Conservation (phyloP, 2,888 invertebrate species). For the Dryobotodes eremita region DNA sequence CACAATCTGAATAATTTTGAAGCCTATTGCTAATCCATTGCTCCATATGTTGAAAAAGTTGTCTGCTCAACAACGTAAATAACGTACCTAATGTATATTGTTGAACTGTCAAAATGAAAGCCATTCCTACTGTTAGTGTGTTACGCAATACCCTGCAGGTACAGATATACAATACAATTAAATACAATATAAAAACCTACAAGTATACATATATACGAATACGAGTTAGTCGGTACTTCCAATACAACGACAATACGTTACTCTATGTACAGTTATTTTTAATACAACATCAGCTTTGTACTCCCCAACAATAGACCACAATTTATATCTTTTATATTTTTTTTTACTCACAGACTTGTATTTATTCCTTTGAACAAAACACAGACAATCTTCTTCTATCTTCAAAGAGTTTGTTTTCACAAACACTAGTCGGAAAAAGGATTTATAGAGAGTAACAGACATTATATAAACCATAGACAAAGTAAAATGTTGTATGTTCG, state of each 20-base stretch:
- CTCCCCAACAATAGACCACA: constrained; percentile 68
- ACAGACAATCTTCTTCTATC: constrained; percentile 77
- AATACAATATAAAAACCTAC: no score
- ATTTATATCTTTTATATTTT: constrained; percentile 64
- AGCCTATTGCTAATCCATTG: no score
- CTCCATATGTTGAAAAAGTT: no score
- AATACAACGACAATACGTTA: background rate
- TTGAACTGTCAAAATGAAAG: no score
- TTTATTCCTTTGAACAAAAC: constrained; percentile 77
- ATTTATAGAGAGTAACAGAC: constrained; percentile 58
- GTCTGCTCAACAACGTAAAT: no score
- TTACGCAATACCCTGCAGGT: no score
- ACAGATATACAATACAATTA: no score
- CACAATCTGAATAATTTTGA: no score
- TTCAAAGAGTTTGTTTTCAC: constrained; percentile 79
- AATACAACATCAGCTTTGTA: constrained; percentile 58
- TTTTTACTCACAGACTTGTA: constrained; percentile 62
- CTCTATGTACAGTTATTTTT: constrained; percentile 20
- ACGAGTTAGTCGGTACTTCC: background rate
- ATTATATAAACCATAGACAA: background rate
- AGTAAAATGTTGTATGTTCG: background rate
- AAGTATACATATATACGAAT: no score
- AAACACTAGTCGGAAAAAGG: constrained; percentile 70
- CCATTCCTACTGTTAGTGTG: no score
- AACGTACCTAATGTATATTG: no score